These are phyloP conservation scores for Falco biarmicus DNA, from an alignment of 2,797 vertebrate species.

Conservation along the genomic window DNA sequence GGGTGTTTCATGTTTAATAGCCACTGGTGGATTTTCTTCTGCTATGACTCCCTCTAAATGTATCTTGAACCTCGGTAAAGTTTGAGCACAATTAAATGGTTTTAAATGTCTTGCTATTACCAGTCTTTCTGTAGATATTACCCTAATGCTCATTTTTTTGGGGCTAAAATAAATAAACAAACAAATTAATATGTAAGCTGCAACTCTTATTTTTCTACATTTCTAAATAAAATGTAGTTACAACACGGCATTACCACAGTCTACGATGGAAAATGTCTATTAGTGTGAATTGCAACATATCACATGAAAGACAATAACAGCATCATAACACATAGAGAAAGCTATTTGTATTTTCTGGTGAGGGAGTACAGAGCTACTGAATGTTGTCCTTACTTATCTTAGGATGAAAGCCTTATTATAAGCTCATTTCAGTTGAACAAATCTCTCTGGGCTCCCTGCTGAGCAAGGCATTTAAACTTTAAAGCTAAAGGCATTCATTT, in stretches of 20 bases:
- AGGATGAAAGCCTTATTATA: slow-evolving; percentile 80
- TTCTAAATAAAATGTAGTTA: neutral
- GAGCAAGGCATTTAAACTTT: slow-evolving; percentile 78
- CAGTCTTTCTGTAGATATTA: neutral
- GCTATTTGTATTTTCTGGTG: slow-evolving; percentile 72
- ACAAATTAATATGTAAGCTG: neutral
- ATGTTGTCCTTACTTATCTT: slow-evolving; percentile 76
- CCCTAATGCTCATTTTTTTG: neutral
- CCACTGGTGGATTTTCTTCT: slow-evolving; percentile 14
- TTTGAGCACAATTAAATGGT: neutral
- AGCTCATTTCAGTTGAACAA: slow-evolving; percentile 79
- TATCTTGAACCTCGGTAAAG: neutral
- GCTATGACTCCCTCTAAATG: neutral
- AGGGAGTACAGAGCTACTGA: slow-evolving; percentile 52
- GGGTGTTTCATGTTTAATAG: neutral
- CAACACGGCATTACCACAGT: neutral
- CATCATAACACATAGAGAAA: slow-evolving; percentile 50
- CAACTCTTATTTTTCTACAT: neutral
- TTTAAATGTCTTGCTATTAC: neutral
- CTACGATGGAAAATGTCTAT: slow-evolving; percentile 24
- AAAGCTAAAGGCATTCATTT: slow-evolving; percentile 76
- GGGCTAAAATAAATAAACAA: neutral
- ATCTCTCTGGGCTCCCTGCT: slow-evolving; percentile 75
- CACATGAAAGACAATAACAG: slow-evolving; percentile 25
- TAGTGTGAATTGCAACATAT: slow-evolving; percentile 48